Percentiles rank a stretch among this genome's conserved stretches.
phyloP scores from a whole-genome alignment of 2,113 vertebrate genomes.

The Lethenteron camtschaticum region DNA sequence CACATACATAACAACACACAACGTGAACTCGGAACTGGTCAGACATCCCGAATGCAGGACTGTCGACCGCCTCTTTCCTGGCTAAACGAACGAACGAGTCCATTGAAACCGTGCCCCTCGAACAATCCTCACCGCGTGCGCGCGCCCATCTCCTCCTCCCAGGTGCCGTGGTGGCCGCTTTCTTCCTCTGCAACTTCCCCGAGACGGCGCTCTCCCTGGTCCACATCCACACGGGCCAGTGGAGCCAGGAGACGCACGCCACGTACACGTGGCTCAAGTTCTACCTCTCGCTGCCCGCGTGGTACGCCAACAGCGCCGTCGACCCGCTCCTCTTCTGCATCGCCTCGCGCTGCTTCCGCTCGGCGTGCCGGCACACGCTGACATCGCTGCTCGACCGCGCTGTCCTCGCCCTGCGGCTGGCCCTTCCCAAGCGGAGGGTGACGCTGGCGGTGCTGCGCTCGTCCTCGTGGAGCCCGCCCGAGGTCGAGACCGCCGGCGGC shows the following conservation, averaged over 20 bases:
- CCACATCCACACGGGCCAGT: slow-evolving; percentile 28
- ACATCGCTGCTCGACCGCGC: slow-evolving; percentile 13
- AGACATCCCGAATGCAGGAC: too few relatives aligned
- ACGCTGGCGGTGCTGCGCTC: too few relatives aligned
- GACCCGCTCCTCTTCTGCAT: slow-evolving; percentile 36
- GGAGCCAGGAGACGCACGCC: slow-evolving; percentile 21
- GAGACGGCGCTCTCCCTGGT: slow-evolving; percentile 32
- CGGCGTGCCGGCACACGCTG: slow-evolving; percentile 27
- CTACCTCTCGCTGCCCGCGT: slow-evolving; percentile 30
- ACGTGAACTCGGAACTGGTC: too few relatives aligned
- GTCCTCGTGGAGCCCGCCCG: too few relatives aligned
- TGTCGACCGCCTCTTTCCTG: too few relatives aligned
- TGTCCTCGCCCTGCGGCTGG: neutral
- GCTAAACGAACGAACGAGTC: too few relatives aligned
- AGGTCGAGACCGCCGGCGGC: too few relatives aligned
- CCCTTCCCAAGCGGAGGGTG: too few relatives aligned
- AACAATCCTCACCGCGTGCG: too few relatives aligned
- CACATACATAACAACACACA: too few relatives aligned
- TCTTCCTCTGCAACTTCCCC: slow-evolving; percentile 34
- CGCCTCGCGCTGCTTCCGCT: slow-evolving; percentile 29
- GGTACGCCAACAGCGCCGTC: slow-evolving; percentile 33
- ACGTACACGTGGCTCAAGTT: slow-evolving; percentile 30
- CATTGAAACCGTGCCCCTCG: neutral
- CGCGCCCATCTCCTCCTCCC: slow-evolving; percentile 9
- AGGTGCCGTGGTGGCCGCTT: slow-evolving; percentile 30